Conservation (phyloP, 2,797 vertebrate species). For the Phyllotis vaccarum region DNA sequence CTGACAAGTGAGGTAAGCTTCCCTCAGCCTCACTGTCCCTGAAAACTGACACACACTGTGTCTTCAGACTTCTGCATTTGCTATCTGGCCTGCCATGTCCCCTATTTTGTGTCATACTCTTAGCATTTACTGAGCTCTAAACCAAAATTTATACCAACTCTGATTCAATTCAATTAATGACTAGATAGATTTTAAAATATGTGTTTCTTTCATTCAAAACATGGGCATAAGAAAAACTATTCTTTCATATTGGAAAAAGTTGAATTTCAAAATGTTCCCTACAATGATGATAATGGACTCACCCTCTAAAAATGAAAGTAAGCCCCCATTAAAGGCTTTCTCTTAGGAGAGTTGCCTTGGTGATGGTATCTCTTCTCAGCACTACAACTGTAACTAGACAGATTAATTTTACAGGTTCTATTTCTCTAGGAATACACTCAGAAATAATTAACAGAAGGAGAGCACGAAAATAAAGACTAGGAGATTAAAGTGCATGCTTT, state of each 20-base stretch:
- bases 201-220: conserved; percentile 46
- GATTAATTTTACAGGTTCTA: too few relatives aligned
- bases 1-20: neutral
- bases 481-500: too few relatives aligned
- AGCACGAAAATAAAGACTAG: too few relatives aligned
- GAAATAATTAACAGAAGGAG: too few relatives aligned
- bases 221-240: neutral
- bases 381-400: too few relatives aligned
- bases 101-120: neutral
- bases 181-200: neutral
- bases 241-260: neutral
- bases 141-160: conserved; percentile 35
- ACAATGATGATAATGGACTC: too few relatives aligned
- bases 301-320: too few relatives aligned
- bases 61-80: neutral
- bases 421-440: too few relatives aligned
- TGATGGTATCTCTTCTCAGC: too few relatives aligned
- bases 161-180: conserved; percentile 16
- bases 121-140: neutral
- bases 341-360: too few relatives aligned
- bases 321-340: too few relatives aligned
- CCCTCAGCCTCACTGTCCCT: neutral
- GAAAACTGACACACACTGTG: neutral
- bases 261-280: neutral
- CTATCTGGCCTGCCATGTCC: neutral